Percentiles rank a stretch among this genome's conserved stretches.
Evolutionary conservation across 2,113 vertebrate species (phyloP).

Genomic region (Misgurnus anguillicaudatus): DNA sequence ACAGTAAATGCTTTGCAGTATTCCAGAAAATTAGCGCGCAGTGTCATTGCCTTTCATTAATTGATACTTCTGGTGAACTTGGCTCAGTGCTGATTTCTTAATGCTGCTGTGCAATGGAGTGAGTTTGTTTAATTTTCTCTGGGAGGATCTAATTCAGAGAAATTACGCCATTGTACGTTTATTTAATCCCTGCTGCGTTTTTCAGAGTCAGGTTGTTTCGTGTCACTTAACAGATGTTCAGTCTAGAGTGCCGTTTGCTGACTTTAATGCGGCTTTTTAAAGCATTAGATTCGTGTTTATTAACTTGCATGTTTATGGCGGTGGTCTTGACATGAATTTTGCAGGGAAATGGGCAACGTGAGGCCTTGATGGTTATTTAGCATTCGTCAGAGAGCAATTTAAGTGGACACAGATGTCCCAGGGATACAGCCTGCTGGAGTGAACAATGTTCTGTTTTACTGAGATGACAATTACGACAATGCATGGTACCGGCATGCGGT

Average conservation of each 20-base stretch:
- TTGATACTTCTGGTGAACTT: slow-evolving; percentile 32
- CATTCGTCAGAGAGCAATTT: slow-evolving; percentile 44
- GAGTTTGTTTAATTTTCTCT: slow-evolving; percentile 48
- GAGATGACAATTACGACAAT: not conserved
- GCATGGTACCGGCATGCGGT: too few species aligned
- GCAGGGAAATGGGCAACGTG: slow-evolving; percentile 45
- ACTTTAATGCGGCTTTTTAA: slow-evolving; percentile 48
- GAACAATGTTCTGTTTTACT: not conserved
- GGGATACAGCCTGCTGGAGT: slow-evolving; percentile 43
- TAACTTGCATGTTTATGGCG: slow-evolving; percentile 51
- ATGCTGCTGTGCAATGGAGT: slow-evolving; percentile 16
- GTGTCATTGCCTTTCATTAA: not conserved
- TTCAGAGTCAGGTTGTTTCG: slow-evolving; percentile 52
- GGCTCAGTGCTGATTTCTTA: not conserved
- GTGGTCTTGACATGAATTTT: slow-evolving; percentile 38
- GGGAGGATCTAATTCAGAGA: slow-evolving; percentile 48
- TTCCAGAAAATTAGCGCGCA: not conserved
- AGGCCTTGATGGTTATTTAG: slow-evolving; percentile 43
- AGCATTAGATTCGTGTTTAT: slow-evolving; percentile 49
- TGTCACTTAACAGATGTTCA: slow-evolving; percentile 58
- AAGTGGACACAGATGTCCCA: slow-evolving; percentile 49
- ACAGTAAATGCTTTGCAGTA: not conserved
- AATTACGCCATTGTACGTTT: slow-evolving; percentile 54
- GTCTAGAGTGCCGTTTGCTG: slow-evolving; percentile 53
- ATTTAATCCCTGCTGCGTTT: slow-evolving; percentile 53